Conservation (phyloP, 1,140 invertebrate species). For the Calliphora vicina region DNA sequence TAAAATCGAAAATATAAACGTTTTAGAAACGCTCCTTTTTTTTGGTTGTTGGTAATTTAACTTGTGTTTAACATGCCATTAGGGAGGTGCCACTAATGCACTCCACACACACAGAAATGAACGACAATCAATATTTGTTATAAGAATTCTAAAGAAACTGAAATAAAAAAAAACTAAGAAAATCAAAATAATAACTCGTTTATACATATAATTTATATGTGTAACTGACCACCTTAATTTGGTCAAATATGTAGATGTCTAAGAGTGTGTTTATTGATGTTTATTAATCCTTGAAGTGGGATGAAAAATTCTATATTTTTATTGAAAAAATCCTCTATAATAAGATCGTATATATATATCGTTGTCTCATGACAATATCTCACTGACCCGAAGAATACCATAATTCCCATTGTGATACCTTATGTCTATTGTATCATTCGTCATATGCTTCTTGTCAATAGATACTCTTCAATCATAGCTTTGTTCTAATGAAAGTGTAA, state of each 20-base stretch:
- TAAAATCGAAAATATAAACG: background rate
- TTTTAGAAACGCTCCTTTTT: conserved; percentile 9
- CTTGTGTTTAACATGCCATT: conserved; percentile 5
- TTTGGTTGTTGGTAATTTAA: background rate
- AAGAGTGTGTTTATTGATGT: background rate
- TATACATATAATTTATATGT: background rate
- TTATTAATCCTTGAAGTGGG: background rate
- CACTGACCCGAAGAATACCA: too few relatives aligned
- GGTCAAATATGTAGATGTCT: background rate
- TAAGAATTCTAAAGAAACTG: background rate
- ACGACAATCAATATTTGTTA: background rate
- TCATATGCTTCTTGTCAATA: too few relatives aligned
- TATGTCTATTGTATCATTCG: too few relatives aligned
- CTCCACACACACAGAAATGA: background rate
- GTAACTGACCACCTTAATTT: conserved; percentile 16
- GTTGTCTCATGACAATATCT: too few relatives aligned
- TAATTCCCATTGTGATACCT: too few relatives aligned
- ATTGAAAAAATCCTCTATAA: too few relatives aligned
- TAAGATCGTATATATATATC: too few relatives aligned
- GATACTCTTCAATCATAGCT: too few relatives aligned
- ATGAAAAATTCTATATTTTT: too few relatives aligned
- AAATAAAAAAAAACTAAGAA: background rate
- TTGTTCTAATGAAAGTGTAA: too few relatives aligned
- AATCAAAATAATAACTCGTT: background rate
- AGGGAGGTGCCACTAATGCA: conserved; percentile 7